Conservation (phyloP, 92 coral and sea anemone species). For the Palythoa caribaeorum region DNA sequence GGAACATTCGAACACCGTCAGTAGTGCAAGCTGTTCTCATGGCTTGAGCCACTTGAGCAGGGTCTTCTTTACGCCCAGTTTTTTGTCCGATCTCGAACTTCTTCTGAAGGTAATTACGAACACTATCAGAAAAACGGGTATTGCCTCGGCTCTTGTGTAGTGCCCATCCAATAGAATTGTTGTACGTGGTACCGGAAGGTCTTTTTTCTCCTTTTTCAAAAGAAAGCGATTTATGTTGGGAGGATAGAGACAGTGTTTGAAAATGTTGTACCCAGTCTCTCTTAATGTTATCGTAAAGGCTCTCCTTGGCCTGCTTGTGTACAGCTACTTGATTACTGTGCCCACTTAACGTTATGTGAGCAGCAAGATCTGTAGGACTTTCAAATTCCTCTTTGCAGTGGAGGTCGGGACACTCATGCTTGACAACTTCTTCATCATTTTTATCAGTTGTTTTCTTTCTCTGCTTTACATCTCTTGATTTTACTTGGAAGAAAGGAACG, state of each 20-base stretch:
- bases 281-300: slow-evolving; percentile 47
- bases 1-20: slow-evolving; percentile 62
- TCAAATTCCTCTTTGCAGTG: slow-evolving; percentile 58
- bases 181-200: slow-evolving; percentile 30
- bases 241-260: slow-evolving; percentile 45
- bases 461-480: slow-evolving; percentile 38
- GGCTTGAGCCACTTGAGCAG: slow-evolving; percentile 61
- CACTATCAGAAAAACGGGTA: slow-evolving; percentile 51
- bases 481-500: slow-evolving; percentile 54
- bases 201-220: slow-evolving; percentile 49
- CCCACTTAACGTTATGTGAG: slow-evolving; percentile 45
- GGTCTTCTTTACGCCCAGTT: slow-evolving; percentile 64
- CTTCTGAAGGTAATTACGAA: slow-evolving; percentile 48
- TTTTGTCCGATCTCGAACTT: slow-evolving; percentile 61
- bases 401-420: slow-evolving; percentile 55
- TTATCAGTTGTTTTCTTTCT: slow-evolving; percentile 34
- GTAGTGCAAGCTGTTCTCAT: slow-evolving; percentile 59
- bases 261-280: slow-evolving; percentile 68
- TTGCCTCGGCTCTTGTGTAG: slow-evolving; percentile 54
- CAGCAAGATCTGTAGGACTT: slow-evolving; percentile 54
- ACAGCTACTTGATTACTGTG: slow-evolving; percentile 33
- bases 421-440: slow-evolving; percentile 30
- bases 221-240: slow-evolving; percentile 25
- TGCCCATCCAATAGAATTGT: slow-evolving; percentile 62
- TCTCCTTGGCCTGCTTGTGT: slow-evolving; percentile 35